Base-by-base conservation (phyloP, 1,140 invertebrate genomes). In the Patella vulgata region DNA sequence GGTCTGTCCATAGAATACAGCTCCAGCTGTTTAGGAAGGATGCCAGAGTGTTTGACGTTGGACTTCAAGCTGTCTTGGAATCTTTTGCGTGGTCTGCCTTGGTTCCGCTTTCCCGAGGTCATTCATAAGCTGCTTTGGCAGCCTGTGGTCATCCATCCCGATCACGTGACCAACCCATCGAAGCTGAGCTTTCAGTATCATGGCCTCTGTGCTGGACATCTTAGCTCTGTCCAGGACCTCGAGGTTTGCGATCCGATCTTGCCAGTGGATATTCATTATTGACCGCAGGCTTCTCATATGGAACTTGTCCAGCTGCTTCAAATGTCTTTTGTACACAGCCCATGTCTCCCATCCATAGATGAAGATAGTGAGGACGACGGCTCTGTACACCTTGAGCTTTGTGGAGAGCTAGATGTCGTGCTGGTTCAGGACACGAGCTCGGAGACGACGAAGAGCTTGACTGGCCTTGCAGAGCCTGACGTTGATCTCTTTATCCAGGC, bases 391-490 rank as follows among this genome's bases (percentile, higher is more conserved):
- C 14, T 8, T 39, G 11, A 39, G n/a, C 6, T 60, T 55, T 31
- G 25, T 57, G 14, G 1, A 2, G n/a, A 23, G 3, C 19, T 3
- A 14, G 19, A 19, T 14, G 19, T 19, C 1, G 14, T n/a, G n/a
- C n/a, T n/a, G n/a, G n/a, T n/a, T n/a, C n/a, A n/a, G n/a, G n/a
- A n/a, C n/a, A n/a, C n/a, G 40, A 42, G 40, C 1, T 23, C 25
- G 42, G 6, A 47, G 42, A 11, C 56, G 42, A 19, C 56, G 40
- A 31, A 59, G 46, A 5, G 63, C 43, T 48, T 61, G 53, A 44
- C 63, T 53, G 21, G 65, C 58, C 31, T 68, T 64, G 39, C 52
- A 57, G 46, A 63, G 63, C 42, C 61, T 59, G 30, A 60, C 27
- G 17, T 42, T 25, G 3, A 60, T 52, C 21, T 63, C 53, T 50